phyloP scores from a whole-genome alignment of 2,113 vertebrate species.

The Stigmatopora argus region DNA sequence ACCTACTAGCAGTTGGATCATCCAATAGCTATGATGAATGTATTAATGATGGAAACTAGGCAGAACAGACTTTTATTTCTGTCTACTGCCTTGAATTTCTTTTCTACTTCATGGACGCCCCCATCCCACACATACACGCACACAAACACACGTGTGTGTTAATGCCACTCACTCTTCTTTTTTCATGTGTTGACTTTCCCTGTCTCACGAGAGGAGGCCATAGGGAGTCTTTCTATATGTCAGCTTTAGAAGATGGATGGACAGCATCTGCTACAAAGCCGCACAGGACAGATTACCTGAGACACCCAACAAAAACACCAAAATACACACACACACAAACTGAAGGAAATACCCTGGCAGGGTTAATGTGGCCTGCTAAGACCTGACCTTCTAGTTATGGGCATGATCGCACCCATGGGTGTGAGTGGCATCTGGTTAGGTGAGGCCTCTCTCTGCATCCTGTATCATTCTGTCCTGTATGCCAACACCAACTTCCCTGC shows the following conservation, averaged over 20 bases:
- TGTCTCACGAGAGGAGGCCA: slow-evolving; percentile 43
- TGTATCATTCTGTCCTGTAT: slow-evolving; percentile 28
- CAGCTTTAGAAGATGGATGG: slow-evolving; percentile 66
- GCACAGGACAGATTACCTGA: slow-evolving; percentile 66
- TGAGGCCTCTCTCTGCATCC: slow-evolving; percentile 36
- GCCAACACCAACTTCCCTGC: slow-evolving; percentile 4
- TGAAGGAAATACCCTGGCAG: slow-evolving; percentile 32
- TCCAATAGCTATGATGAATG: slow-evolving; percentile 60
- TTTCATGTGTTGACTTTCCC: slow-evolving; percentile 23
- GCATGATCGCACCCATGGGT: slow-evolving; percentile 66
- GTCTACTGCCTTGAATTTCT: slow-evolving; percentile 5
- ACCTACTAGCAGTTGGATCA: slow-evolving; percentile 47
- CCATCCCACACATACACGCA: background rate
- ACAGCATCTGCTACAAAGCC: slow-evolving; percentile 58
- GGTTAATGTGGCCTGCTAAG: slow-evolving; percentile 54
- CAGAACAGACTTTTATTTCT: slow-evolving; percentile 32
- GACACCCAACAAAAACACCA: slow-evolving; percentile 55
- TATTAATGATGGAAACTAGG: slow-evolving; percentile 60
- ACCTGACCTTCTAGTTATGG: slow-evolving; percentile 70
- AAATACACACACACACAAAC: slow-evolving; percentile 19
- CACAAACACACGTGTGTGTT: background rate
- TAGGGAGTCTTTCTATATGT: slow-evolving; percentile 51
- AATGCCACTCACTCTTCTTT: slow-evolving; percentile 8
- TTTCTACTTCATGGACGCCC: background rate
- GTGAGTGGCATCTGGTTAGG: slow-evolving; percentile 63